phyloP scores from a whole-genome alignment of 2,888 invertebrate genomes.

The Tridacna crocea region DNA sequence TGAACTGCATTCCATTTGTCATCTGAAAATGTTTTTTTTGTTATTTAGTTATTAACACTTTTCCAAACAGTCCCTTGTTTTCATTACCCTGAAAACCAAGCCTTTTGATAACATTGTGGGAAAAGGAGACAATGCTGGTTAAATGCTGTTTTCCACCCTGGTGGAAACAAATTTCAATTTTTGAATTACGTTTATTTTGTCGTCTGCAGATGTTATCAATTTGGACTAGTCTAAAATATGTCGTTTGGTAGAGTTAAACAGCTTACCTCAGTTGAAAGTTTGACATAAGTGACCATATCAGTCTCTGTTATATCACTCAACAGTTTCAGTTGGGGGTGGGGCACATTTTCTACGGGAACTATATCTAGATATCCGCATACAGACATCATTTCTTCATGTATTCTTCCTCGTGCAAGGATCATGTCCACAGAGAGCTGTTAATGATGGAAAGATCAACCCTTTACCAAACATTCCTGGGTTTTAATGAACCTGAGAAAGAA shows the following conservation, averaged over 20 bases:
- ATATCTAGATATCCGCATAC: slow-evolving; percentile 26
- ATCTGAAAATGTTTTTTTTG: no score
- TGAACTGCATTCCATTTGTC: no score
- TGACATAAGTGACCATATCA: slow-evolving; percentile 52
- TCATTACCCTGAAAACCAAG: background rate
- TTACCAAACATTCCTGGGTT: no score
- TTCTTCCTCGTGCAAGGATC: slow-evolving; percentile 39
- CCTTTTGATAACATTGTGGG: background rate
- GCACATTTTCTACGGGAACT: slow-evolving; percentile 41
- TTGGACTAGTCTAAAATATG: no score
- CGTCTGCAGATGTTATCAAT: no score
- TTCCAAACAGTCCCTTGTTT: background rate
- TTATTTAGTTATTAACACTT: background rate
- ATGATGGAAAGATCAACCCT: background rate
- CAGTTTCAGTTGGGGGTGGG: slow-evolving; percentile 40
- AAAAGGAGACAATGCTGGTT: background rate
- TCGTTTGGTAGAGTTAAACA: background rate
- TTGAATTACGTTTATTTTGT: no score
- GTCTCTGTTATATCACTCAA: slow-evolving; percentile 39
- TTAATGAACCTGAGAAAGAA: no score
- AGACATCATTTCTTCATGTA: slow-evolving; percentile 24
- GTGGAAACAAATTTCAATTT: no score
- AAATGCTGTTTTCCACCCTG: background rate
- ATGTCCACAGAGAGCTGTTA: slow-evolving; percentile 15
- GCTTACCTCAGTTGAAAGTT: slow-evolving; percentile 47